A percentile compares a stretch with the other conserved stretches of the same genome.
Evolutionary conservation across 1,140 invertebrate species (phyloP).

Genomic region (Danaus plexippus): DNA sequence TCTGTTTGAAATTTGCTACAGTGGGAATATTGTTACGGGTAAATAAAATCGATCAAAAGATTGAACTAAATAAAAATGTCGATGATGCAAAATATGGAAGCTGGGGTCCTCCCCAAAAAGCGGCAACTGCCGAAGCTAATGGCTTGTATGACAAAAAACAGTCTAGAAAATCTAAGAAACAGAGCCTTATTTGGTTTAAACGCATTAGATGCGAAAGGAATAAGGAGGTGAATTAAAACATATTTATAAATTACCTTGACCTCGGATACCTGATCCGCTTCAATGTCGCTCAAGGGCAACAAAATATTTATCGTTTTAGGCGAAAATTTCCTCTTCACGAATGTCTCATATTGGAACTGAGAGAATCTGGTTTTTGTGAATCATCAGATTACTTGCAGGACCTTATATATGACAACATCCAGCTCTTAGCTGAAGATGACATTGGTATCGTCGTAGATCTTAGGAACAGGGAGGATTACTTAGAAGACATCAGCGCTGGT

Average conservation of each 20-base stretch:
- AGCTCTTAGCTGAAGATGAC: constrained; percentile 57
- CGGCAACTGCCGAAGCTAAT: constrained; percentile 51
- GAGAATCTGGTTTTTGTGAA: constrained; percentile 63
- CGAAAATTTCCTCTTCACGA: constrained; percentile 67
- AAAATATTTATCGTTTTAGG: constrained; percentile 36
- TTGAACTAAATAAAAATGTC: too few species aligned
- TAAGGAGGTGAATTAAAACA: constrained; percentile 40
- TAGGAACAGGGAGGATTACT: constrained; percentile 49
- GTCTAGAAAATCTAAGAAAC: constrained; percentile 54
- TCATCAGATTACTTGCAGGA: constrained; percentile 66
- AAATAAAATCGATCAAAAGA: too few species aligned
- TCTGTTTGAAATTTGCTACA: too few species aligned
- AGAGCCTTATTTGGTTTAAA: constrained; percentile 49
- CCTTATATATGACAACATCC: constrained; percentile 71
- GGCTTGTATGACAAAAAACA: constrained; percentile 60
- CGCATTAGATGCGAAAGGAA: constrained; percentile 50
- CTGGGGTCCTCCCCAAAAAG: constrained; percentile 1
- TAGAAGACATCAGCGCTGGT: constrained; percentile 59
- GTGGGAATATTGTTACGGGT: too few species aligned
- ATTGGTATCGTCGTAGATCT: constrained; percentile 64
- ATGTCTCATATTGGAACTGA: constrained; percentile 69
- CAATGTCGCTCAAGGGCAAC: neutral
- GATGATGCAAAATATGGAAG: too few species aligned
- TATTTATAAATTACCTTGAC: constrained; percentile 1
- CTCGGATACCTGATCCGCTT: neutral